Base-by-base conservation (phyloP, 2,797 vertebrate species). In the Emys orbicularis region DNA sequence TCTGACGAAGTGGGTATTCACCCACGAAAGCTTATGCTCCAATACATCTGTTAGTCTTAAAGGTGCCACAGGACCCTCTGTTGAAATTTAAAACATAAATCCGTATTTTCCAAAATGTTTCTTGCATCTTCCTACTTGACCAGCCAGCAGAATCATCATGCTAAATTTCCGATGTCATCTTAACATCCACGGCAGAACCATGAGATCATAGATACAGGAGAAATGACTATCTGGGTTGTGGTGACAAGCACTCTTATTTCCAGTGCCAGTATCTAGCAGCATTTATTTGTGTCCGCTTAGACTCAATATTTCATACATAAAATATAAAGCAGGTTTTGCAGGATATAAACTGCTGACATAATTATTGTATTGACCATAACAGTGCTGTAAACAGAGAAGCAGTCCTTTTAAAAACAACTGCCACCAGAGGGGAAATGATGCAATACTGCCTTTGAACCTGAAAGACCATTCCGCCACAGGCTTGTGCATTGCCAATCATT, bases 401-500 rank as follows among this genome's bases (percentile, higher is more conserved):
- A n/a, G 29, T 0, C 0, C 25, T 74, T 80, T 93, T 74, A 53
- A 79, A 86, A 89, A 1, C 21, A 25, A 37, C n/a, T 41, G 5
- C 68, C n/a, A 37, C 6, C 31, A 74, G 81, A 84, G 92, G 84
- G 81, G 81, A 31, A 93, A 49, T 74, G 41, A 56, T 56, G 34
- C 68, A 59, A 87, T 79, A 5, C 5, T 47, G 50, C 12, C 8
- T 72, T 10, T 72, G 93, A 61, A n/a, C 1, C 19, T 27, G 81
- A 88, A 81, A 89, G 31, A 5, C 1, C 65, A 19, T 44, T 95
- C 27, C 49, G 81, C 82, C 88, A 87, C 89, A 72, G 83, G 12
- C 5, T n/a, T 83, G 77, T 41, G 8, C 3, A 0, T n/a, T 16
- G 2, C 2, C 5, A 0, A 9, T 3, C 3, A 79, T 7, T 0